phyloP scores from a whole-genome alignment of 2,888 invertebrate genomes.

The Thymelicus acteon region DNA sequence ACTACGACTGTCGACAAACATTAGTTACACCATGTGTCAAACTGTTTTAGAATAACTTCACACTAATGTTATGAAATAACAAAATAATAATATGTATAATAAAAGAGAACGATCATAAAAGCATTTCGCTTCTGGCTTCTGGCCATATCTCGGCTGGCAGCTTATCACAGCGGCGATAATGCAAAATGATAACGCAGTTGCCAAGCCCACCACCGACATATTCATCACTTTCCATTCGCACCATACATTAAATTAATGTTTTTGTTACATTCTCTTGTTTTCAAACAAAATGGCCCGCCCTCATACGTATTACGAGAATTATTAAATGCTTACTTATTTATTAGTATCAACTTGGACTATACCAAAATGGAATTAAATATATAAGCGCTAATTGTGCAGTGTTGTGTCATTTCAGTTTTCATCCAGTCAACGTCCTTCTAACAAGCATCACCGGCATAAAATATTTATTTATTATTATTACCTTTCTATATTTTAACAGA shows the following conservation, averaged over 20 bases:
- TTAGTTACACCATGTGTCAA: too few species aligned
- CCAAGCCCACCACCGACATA: conserved; percentile 68
- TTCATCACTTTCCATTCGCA: conserved; percentile 58
- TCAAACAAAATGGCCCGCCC: neutral
- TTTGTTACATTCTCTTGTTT: conserved; percentile 21
- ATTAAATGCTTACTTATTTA: neutral
- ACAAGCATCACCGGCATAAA: too few species aligned
- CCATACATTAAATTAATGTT: conserved; percentile 39
- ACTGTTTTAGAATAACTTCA: too few species aligned
- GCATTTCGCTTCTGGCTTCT: conserved; percentile 45
- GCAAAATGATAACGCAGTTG: conserved; percentile 65
- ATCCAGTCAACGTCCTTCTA: too few species aligned
- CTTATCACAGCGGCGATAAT: conserved; percentile 71
- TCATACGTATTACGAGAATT: neutral
- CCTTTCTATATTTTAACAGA: too few species aligned
- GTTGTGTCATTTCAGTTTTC: too few species aligned
- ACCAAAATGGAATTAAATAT: neutral
- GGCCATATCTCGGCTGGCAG: conserved; percentile 58
- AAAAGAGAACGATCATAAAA: conserved; percentile 28
- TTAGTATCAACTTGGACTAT: neutral
- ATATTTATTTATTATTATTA: too few species aligned
- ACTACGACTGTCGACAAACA: too few species aligned
- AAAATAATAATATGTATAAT: conserved; percentile 1
- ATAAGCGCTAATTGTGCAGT: too few species aligned
- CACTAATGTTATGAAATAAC: conserved; percentile 3